Percentiles rank a stretch among this genome's conserved stretches.
Conservation (phyloP, 2,888 invertebrate genomes). For the Siphlonurus alternatus region DNA sequence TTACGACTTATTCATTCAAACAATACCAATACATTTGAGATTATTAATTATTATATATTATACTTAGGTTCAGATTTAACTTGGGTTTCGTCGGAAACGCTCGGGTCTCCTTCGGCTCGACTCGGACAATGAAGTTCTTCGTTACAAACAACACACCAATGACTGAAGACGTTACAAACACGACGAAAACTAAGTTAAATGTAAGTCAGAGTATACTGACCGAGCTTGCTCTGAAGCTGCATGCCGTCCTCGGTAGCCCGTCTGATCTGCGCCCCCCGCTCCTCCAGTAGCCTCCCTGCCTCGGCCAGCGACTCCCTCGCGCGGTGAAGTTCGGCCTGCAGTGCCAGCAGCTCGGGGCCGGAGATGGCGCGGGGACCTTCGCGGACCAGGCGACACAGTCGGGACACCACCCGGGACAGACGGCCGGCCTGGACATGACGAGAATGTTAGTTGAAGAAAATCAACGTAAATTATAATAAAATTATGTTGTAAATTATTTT, state of each 20-base stretch:
- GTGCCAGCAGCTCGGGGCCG: conserved; percentile 21
- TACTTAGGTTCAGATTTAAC: too few species aligned
- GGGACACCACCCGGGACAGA: conserved; percentile 21
- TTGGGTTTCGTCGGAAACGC: too few species aligned
- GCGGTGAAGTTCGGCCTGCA: conserved; percentile 26
- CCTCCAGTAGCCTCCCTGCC: conserved; percentile 53
- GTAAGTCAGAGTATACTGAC: conserved; percentile 16
- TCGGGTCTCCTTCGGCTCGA: too few species aligned
- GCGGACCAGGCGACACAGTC: conserved; percentile 23
- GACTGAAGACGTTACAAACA: too few species aligned
- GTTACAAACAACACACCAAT: too few species aligned
- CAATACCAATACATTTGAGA: too few species aligned
- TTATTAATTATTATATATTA: too few species aligned
- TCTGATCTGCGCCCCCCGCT: conserved; percentile 63
- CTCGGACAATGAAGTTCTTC: too few species aligned
- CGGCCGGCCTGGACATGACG: conserved; percentile 35
- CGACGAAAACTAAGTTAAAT: too few species aligned
- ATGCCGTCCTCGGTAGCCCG: conserved; percentile 62
- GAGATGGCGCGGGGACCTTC: conserved; percentile 13
- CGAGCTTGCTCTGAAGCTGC: conserved; percentile 63
- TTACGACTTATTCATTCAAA: too few species aligned
- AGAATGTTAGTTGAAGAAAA: too few species aligned
- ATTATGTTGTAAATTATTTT: background rate
- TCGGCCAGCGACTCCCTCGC: conserved; percentile 41
- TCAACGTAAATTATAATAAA: conserved; percentile 6